Evolutionary conservation across 2,113 vertebrate genomes (phyloP), one percentile per base, ranked within the genome.

Genomic region (Gopherus evgoodei): DNA sequence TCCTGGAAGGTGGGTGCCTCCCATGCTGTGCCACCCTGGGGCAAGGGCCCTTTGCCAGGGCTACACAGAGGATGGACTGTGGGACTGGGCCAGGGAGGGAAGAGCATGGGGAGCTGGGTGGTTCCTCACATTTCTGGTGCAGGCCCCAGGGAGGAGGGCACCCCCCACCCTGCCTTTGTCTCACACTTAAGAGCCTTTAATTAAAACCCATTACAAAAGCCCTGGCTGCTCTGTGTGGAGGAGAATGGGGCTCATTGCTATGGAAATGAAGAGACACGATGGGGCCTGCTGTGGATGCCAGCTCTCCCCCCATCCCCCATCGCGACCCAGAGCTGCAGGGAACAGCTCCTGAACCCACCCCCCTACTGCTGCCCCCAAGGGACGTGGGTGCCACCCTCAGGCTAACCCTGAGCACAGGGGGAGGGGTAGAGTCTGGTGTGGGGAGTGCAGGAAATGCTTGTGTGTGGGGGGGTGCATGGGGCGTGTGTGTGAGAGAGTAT

Each of bases 171-270:
- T 2, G 1, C 90, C 95, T 97, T 98, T 98, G 96, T 96, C 96
- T 96, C 95, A 90, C 93, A 93, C 94, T 97, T 95, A 93, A 94
- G 84, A 96, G 88, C n/a, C 95, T 95, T 93, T 97, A 97, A 98
- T 98, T 96, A 97, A 97, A 97, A 92, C 57, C 97, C 97, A 96
- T 75, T 87, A 93, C 96, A 97, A 96, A 96, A 83, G 95, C 59
- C 49, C 84, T 42, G 94, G 89, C 95, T 81, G 83, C 8, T 2
- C 65, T 50, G 11, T 87, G 92, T 9, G 96, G 87, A 3, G 1
- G 83, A 94, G 94, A 53, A 89, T 0, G 0, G 84, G 89, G 95
- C 62, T 96, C 9, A 90, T 97, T 97, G 96, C 97, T 95, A 96
- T 89, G 96, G 96, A 96, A 97, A 97, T 93, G 44, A 76, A 56